phyloP scores from a whole-genome alignment of 2,888 invertebrate species.

The Microdon myrmicae region DNA sequence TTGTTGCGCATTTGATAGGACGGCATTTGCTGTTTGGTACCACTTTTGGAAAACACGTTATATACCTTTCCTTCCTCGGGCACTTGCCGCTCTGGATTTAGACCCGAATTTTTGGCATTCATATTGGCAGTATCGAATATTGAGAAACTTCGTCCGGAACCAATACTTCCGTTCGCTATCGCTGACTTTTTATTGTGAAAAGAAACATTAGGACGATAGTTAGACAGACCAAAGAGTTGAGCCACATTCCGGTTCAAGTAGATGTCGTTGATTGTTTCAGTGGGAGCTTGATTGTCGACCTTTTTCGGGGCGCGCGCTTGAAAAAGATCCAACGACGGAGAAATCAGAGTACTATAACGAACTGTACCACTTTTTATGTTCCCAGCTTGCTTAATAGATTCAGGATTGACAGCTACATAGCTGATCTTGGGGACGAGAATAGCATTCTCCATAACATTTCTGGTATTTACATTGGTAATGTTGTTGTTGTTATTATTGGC shows the following conservation, averaged over 20 bases:
- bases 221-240: slow-evolving; percentile 60
- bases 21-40: slow-evolving; percentile 54
- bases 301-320: slow-evolving; percentile 48
- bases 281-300: slow-evolving; percentile 53
- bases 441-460: slow-evolving; percentile 34
- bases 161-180: slow-evolving; percentile 15
- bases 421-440: slow-evolving; percentile 57
- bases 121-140: slow-evolving; percentile 61
- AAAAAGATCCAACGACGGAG: slow-evolving; percentile 54
- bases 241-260: slow-evolving; percentile 63
- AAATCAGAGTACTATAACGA: slow-evolving; percentile 55
- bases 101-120: slow-evolving; percentile 62
- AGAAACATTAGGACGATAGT: slow-evolving; percentile 60
- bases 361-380: slow-evolving; percentile 54
- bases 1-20: slow-evolving; percentile 56
- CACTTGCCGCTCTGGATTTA: slow-evolving; percentile 56
- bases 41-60: slow-evolving; percentile 63
- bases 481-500: slow-evolving; percentile 45
- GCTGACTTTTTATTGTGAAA: slow-evolving; percentile 53
- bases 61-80: slow-evolving; percentile 59
- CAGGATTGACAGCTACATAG: slow-evolving; percentile 58
- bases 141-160: slow-evolving; percentile 51
- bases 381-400: slow-evolving; percentile 38
- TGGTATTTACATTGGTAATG: slow-evolving; percentile 29
- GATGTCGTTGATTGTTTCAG: slow-evolving; percentile 63